Conservation (phyloP, 2,113 vertebrate genomes). For the Hemiprocne comata region DNA sequence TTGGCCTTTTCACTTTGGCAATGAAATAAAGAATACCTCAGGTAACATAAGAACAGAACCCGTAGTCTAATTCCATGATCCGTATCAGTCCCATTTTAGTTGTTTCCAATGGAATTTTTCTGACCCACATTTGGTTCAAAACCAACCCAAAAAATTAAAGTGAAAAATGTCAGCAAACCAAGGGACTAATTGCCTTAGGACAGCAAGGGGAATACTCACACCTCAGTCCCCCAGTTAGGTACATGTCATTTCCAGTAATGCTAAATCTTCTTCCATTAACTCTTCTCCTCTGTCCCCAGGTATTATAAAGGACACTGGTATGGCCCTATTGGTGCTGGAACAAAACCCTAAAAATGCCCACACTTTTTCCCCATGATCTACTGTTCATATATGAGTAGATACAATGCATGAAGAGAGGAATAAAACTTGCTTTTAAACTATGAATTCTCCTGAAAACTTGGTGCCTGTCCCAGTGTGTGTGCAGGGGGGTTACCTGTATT, state of each 20-base stretch:
- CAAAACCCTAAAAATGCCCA: neutral
- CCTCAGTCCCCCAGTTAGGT: neutral
- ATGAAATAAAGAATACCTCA: constrained; percentile 12
- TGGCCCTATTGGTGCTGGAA: fast-evolving
- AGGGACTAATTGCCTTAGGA: neutral
- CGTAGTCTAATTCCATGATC: neutral
- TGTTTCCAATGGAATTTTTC: constrained; percentile 10
- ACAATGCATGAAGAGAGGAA: fast-evolving
- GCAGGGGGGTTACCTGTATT: neutral
- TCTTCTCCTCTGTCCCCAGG: neutral
- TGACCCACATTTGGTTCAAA: neutral
- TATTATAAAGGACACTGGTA: neutral
- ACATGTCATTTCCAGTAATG: neutral
- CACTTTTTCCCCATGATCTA: fast-evolving
- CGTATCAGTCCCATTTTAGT: neutral
- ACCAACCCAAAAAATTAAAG: neutral
- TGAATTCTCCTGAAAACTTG: neutral
- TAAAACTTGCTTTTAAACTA: neutral
- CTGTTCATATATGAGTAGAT: neutral
- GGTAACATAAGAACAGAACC: neutral
- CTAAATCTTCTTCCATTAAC: neutral
- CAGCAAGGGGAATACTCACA: neutral
- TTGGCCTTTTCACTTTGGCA: neutral
- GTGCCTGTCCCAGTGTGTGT: fast-evolving
- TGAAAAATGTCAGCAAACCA: constrained; percentile 1